A percentile compares a stretch with the other conserved stretches of the same genome.
Evolutionary conservation across 2,888 invertebrate species (phyloP).

Genomic region (Volucella inanis): DNA sequence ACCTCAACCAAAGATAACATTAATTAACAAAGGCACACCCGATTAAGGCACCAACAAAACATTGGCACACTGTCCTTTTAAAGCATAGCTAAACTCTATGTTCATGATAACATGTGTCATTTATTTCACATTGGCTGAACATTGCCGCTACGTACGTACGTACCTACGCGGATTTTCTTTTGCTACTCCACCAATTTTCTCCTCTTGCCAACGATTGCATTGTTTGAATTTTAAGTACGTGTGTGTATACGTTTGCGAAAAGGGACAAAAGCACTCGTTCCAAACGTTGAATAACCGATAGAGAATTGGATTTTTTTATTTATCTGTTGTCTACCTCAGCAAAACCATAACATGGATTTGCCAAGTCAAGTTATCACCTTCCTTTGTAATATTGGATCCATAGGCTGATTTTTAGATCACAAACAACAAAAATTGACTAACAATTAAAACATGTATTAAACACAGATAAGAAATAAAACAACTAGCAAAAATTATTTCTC

Average conservation of each 20-base stretch:
- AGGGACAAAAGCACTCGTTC: constrained; percentile 63
- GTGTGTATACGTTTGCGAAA: constrained; percentile 50
- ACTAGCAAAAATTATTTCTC: too few species aligned
- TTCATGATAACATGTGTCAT: constrained; percentile 72
- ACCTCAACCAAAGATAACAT: constrained; percentile 41
- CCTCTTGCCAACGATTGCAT: constrained; percentile 49
- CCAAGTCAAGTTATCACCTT: constrained; percentile 39
- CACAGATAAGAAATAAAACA: too few species aligned
- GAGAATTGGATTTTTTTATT: constrained; percentile 61
- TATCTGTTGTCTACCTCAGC: constrained; percentile 31
- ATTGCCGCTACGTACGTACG: constrained; percentile 39
- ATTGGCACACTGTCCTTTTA: constrained; percentile 55
- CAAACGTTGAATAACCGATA: constrained; percentile 54
- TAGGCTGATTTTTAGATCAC: constrained; percentile 2
- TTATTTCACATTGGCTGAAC: constrained; percentile 56
- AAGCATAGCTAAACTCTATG: constrained; percentile 52
- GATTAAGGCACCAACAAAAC: constrained; percentile 47
- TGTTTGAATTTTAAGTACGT: constrained; percentile 59
- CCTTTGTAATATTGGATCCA: constrained; percentile 17
- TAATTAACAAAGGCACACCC: constrained; percentile 62
- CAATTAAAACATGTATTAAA: constrained; percentile 50
- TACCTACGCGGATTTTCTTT: constrained; percentile 22
- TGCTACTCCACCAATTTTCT: constrained; percentile 40
- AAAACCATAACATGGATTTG: constrained; percentile 47
- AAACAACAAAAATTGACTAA: constrained; percentile 55